Evolutionary conservation across 92 coral and sea anemone genomes (phyloP), one percentile per base, ranked within the genome.

Genomic region (Epizoanthus stellaris): DNA sequence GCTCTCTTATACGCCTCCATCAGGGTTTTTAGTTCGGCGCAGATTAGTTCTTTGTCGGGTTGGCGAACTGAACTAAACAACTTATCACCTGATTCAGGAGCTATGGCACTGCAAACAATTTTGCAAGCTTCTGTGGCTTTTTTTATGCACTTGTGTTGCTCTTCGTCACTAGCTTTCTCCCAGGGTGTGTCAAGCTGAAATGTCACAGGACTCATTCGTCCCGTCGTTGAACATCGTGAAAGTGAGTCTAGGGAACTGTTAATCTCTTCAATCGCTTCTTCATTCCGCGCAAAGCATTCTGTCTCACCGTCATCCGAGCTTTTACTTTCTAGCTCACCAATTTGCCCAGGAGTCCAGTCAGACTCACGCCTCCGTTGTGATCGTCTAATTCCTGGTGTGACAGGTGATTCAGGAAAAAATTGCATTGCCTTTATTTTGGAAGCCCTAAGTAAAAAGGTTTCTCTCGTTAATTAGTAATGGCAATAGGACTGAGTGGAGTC

Each of bases 91-190:
- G 71, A 72, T 19, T 86, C 54, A 43, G 85, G 89, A 4, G 85
- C 80, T 54, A 79, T 86, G 56, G 85, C 80, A 19, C 56, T n/a
- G 73, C 89, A 86, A 19, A 86, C 80, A 47, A 86, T 61, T 85
- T 70, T 79, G 52, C 89, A 86, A 6, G 89, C 89, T 86, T 86
- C 73, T 70, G 80, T 86, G 54, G 89, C 85, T n/a, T 86, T 80
- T 62, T 85, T 79, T 80, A 79, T 75, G 52, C 73, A 79, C 21
- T 20, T 9, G 10, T 47, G 71, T 23, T 70, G 63, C 65, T 79
- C 89, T 40, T 86, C 80, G 39, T 19, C 40, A n/a, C 73, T 40
- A 57, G 60, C 80, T 58, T 68, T 61, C 15, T 42, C 85, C 61
- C 59, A 86, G 65, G 63, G 63, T 8, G 81, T 80, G 53, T 57